Base-by-base conservation (phyloP, 2,797 vertebrate genomes). In the Corythornis leucogaster region DNA sequence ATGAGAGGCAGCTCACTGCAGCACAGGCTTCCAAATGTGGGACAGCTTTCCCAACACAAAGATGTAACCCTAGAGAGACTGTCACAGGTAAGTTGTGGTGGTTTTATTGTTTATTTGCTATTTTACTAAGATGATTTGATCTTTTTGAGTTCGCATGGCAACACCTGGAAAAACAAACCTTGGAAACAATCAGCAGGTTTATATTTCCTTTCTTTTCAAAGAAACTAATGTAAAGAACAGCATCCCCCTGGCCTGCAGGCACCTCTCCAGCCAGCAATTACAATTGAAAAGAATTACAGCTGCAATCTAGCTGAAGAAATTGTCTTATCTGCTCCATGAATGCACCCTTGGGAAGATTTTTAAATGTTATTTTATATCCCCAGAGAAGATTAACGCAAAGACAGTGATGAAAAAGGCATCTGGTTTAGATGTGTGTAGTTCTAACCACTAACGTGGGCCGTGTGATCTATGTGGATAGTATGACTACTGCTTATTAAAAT, bases 291-390 rank as follows among this genome's bases (percentile, higher is more conserved):
- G 96, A 96, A 96, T 96, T 96, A 96, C 96, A 95, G 90, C 95
- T 96, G 90, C 94, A 96, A 94, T 96, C 96, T 95, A 92, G 93
- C 93, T 94, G 94, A 95, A 95, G 95, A 95, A 96, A 96, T 94
- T 95, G 90, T 96, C 96, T 96, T 96, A 96, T 96, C 95, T 96
- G 75, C 62, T 96, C 86, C 81, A 78, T 0, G 78, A 96, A 94
- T 87, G 84, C 84, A 93, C 95, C 90, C 91, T 75, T 94, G 96
- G 86, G 96, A 96, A 58, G 91, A 89, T 89, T 90, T 91, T 83
- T 94, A 94, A 96, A 96, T 85, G 93, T 63, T 93, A 22, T 93
- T 94, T 93, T 95, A 94, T 92, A 90, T 92, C 95, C 90, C 94
- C 11, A 6, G 95, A 94, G 96, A 96, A 94, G 51, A 89, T 93